phyloP scores from a whole-genome alignment of 2,113 vertebrate species.

The Rhinoderma darwinii region DNA sequence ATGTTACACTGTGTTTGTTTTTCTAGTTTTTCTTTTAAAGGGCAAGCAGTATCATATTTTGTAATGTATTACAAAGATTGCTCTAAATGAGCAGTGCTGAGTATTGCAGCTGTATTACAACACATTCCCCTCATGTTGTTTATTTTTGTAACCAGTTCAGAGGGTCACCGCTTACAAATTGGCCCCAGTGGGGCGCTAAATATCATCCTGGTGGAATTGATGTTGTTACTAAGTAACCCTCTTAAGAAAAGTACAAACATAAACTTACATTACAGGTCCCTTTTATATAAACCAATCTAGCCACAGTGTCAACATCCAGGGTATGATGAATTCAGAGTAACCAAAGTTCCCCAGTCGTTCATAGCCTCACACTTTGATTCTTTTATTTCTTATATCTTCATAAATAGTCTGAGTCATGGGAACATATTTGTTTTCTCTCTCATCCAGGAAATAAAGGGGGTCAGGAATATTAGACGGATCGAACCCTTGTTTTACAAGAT shows the following conservation, averaged over 20 bases:
- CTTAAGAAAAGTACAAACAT: conserved; percentile 53
- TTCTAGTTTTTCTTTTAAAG: neutral
- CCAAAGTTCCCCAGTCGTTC: neutral
- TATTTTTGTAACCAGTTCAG: conserved; percentile 51
- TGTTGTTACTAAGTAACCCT: conserved; percentile 57
- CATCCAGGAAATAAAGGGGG: conserved; percentile 79
- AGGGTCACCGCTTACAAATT: conserved; percentile 49
- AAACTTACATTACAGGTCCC: conserved; percentile 27
- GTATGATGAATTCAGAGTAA: neutral
- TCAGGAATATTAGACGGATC: conserved; percentile 74
- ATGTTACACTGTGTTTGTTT: neutral
- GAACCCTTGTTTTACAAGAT: conserved; percentile 80
- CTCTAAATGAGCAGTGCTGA: conserved; percentile 53
- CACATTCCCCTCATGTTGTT: conserved; percentile 49
- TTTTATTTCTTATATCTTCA: conserved; percentile 66
- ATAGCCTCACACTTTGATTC: conserved; percentile 66
- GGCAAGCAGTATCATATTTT: conserved; percentile 13
- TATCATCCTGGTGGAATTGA: conserved; percentile 30
- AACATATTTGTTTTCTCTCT: conserved; percentile 75
- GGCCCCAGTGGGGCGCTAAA: conserved; percentile 43
- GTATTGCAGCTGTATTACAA: conserved; percentile 57
- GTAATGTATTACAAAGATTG: conserved; percentile 54
- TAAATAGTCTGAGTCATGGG: conserved; percentile 80
- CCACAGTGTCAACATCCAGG: conserved; percentile 25
- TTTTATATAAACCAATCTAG: conserved; percentile 56